Conservation (phyloP, 2,888 invertebrate genomes). For the Parnassius smintheus region DNA sequence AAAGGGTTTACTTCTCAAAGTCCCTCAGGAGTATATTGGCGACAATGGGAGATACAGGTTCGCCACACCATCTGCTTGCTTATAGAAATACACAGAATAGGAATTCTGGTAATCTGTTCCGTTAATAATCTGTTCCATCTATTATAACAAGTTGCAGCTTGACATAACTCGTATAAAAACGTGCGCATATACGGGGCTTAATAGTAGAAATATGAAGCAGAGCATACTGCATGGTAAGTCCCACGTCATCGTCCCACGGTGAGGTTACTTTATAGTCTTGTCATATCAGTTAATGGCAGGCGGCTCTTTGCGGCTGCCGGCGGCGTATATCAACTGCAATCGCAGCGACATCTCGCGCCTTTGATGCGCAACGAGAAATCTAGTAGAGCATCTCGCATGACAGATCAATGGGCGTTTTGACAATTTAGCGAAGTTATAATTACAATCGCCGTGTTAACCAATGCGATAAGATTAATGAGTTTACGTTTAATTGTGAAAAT, state of each 20-base stretch:
- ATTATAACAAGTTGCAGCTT: no score
- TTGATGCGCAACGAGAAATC: slow-evolving; percentile 14
- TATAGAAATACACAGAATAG: no score
- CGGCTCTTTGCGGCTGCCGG: slow-evolving; percentile 56
- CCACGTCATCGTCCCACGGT: slow-evolving; percentile 58
- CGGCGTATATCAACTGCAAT: slow-evolving; percentile 43
- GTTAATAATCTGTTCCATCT: no score
- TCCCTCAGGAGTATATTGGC: no score
- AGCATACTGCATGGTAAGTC: slow-evolving; percentile 40
- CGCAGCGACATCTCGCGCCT: slow-evolving; percentile 48
- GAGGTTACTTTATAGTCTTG: slow-evolving; percentile 76
- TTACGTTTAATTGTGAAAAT: background rate
- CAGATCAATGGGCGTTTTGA: slow-evolving; percentile 21
- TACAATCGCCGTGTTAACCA: slow-evolving; percentile 6
- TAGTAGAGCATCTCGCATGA: slow-evolving; percentile 4
- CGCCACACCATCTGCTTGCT: no score
- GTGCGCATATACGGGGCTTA: no score
- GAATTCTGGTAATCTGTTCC: no score
- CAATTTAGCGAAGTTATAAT: slow-evolving; percentile 8
- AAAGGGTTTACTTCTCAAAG: no score
- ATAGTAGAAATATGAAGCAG: slow-evolving; percentile 38
- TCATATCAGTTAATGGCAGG: slow-evolving; percentile 73
- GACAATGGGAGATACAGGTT: no score
- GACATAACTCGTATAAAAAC: no score
- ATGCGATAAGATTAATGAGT: slow-evolving; percentile 6